phyloP scores from a whole-genome alignment of 2,888 invertebrate species.

The Nysson spinosus region DNA sequence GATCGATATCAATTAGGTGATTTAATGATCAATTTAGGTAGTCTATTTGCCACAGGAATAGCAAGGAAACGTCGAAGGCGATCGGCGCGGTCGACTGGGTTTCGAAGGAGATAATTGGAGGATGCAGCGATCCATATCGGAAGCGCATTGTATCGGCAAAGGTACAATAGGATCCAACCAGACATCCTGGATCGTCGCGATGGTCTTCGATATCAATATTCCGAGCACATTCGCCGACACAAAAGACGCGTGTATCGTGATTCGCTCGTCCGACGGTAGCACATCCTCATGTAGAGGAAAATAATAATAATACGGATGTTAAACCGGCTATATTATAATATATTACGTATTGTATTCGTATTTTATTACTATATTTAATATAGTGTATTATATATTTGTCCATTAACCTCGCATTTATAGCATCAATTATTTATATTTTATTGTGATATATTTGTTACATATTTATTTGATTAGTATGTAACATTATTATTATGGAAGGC shows the following conservation, averaged over 20 bases:
- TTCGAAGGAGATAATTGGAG: conserved; percentile 50
- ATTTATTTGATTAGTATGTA: no score
- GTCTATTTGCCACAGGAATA: conserved; percentile 1
- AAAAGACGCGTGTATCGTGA: neutral
- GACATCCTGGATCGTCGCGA: conserved; percentile 33
- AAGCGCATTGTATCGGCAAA: conserved; percentile 37
- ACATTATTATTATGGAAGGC: no score
- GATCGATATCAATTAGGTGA: no score
- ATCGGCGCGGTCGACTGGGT: conserved; percentile 22
- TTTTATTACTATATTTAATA: no score
- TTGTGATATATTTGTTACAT: no score
- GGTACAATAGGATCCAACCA: conserved; percentile 31
- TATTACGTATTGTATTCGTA: no score
- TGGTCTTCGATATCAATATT: conserved; percentile 41
- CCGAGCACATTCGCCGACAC: conserved; percentile 22
- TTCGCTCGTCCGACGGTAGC: conserved; percentile 2
- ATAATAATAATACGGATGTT: no score
- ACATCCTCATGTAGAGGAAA: neutral
- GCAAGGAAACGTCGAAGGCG: conserved; percentile 14
- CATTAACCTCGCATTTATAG: no score
- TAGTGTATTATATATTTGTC: no score
- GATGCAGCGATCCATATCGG: conserved; percentile 52
- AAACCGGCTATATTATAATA: no score
- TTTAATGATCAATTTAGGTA: neutral
- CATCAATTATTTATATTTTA: no score